phyloP scores from a whole-genome alignment of 2,113 vertebrate genomes.

The Guaruba guarouba region DNA sequence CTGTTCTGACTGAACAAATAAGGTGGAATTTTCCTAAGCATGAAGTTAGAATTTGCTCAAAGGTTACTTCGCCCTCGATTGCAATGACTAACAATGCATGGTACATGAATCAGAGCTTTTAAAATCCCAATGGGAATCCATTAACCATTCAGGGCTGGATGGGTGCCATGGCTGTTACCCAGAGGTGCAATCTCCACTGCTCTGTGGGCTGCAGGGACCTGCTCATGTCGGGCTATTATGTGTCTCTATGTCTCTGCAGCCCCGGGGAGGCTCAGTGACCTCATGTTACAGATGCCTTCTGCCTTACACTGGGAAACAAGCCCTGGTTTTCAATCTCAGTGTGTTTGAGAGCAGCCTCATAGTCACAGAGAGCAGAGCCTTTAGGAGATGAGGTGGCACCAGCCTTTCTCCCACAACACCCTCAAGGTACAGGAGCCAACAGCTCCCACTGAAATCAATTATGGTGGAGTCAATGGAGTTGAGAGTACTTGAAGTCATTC shows the following conservation, averaged over 20 bases:
- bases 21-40: neutral
- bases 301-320: neutral
- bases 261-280: neutral
- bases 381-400: accelerated
- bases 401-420: accelerated
- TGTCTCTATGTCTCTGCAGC: neutral
- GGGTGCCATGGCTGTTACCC: neutral
- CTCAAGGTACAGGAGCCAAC: neutral
- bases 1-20: neutral
- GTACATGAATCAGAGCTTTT: neutral
- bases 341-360: neutral
- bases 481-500: neutral
- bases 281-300: neutral
- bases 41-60: neutral
- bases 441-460: neutral
- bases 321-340: neutral
- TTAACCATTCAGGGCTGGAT: neutral
- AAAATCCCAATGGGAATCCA: neutral
- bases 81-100: neutral
- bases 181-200: neutral
- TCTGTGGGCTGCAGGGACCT: accelerated
- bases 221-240: accelerated
- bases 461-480: neutral
- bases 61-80: neutral
- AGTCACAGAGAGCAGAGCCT: neutral